phyloP scores from a whole-genome alignment of 2,797 vertebrate genomes.

The Limosa lapponica region DNA sequence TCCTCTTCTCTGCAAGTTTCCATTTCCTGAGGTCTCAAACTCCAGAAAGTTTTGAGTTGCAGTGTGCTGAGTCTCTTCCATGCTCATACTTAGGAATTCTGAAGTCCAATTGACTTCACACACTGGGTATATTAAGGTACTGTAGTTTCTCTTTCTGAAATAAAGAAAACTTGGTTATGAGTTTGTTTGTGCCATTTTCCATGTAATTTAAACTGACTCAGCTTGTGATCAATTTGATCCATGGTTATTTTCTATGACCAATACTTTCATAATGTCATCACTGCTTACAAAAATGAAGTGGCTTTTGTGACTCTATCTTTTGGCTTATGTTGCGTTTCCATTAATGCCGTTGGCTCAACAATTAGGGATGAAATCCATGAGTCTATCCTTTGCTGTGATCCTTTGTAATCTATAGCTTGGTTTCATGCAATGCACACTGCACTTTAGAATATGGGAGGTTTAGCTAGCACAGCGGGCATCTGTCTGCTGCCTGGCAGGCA shows the following conservation, averaged over 20 bases:
- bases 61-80: not conserved
- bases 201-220: not conserved
- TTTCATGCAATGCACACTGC: not conserved
- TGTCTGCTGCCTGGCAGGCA: slow-evolving; percentile 55
- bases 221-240: not conserved
- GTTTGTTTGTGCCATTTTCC: slow-evolving; percentile 10
- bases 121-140: not conserved
- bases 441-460: not conserved
- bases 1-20: slow-evolving; percentile 26
- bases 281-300: not conserved
- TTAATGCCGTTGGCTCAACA: not conserved
- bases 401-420: slow-evolving; percentile 8
- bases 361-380: not conserved
- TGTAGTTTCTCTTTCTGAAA: not conserved
- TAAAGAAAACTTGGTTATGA: not conserved
- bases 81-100: not conserved
- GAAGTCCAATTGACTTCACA: not conserved
- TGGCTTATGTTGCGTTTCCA: not conserved
- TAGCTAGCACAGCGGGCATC: slow-evolving; percentile 37
- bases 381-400: not conserved
- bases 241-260: not conserved
- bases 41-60: slow-evolving; percentile 2
- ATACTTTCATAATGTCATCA: not conserved
- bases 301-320: slow-evolving; percentile 11
- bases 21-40: slow-evolving; percentile 24